These are phyloP conservation scores for Drosophila incognita DNA, from an alignment of 2,888 invertebrate species.

Conservation along the genomic window DNA sequence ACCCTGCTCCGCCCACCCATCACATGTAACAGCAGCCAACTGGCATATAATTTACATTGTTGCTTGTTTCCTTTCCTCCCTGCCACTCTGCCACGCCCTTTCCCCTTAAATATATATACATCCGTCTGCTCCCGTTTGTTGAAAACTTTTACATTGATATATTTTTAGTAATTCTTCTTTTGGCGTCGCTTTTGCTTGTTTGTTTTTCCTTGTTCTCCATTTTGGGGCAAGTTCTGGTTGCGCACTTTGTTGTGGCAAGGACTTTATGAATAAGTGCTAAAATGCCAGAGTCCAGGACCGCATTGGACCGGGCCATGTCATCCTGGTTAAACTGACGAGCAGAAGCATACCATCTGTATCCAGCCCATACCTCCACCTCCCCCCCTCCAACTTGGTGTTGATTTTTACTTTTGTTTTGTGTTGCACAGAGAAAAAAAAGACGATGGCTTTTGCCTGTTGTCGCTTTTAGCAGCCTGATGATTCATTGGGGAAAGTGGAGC, in stretches of 20 bases:
- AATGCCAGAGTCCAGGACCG: slow-evolving; percentile 83
- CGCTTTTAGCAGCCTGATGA: slow-evolving; percentile 65
- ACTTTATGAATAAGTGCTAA: slow-evolving; percentile 82
- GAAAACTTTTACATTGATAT: slow-evolving; percentile 75
- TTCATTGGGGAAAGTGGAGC: slow-evolving; percentile 74
- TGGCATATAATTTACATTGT: slow-evolving; percentile 80
- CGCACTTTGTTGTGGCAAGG: slow-evolving; percentile 54
- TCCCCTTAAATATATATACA: background rate
- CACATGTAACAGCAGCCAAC: slow-evolving; percentile 53
- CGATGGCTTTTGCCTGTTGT: slow-evolving; percentile 26
- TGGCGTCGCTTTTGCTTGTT: slow-evolving; percentile 30
- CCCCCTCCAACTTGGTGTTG: slow-evolving; percentile 16
- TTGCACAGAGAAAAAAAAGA: slow-evolving; percentile 2
- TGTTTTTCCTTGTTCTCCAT: slow-evolving; percentile 53
- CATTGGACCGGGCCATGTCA: slow-evolving; percentile 84
- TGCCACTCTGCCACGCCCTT: background rate
- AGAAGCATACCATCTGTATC: slow-evolving; percentile 48
- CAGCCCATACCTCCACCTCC: background rate
- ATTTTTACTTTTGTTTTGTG: slow-evolving; percentile 36
- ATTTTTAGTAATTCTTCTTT: slow-evolving; percentile 78
- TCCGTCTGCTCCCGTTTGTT: slow-evolving; percentile 31
- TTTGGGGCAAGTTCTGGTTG: slow-evolving; percentile 64
- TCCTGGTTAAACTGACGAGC: slow-evolving; percentile 84
- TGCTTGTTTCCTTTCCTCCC: slow-evolving; percentile 67
- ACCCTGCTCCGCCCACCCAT: background rate